phyloP scores from a whole-genome alignment of 2,888 invertebrate genomes.

The Cephus rjabovi region DNA sequence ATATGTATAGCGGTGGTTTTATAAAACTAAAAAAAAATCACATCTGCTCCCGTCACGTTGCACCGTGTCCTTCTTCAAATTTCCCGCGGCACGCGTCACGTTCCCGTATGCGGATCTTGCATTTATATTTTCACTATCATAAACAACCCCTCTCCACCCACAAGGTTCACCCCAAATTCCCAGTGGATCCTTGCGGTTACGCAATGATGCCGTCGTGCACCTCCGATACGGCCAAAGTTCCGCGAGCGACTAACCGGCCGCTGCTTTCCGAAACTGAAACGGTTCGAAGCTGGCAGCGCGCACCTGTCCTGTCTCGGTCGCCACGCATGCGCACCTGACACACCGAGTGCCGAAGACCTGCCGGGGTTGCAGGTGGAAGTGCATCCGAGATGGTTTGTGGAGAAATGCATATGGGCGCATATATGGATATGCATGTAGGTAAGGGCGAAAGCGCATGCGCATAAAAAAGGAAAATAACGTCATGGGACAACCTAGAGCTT shows the following conservation, averaged over 20 bases:
- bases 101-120: neutral
- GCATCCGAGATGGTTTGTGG: neutral
- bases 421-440: neutral
- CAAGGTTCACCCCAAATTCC: conserved; percentile 17
- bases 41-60: neutral
- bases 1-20: neutral
- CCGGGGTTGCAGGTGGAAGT: neutral
- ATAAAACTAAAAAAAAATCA: neutral
- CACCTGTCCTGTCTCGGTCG: conserved; percentile 58
- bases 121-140: neutral
- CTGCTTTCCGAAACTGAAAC: conserved; percentile 43
- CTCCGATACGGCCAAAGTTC: neutral
- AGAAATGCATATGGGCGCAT: neutral
- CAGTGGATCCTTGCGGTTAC: conserved; percentile 19
- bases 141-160: conserved; percentile 8
- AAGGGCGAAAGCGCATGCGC: neutral
- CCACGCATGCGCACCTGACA: conserved; percentile 50
- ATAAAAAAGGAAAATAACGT: neutral
- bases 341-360: neutral
- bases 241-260: conserved; percentile 6
- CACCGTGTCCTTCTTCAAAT: neutral
- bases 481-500: neutral
- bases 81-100: neutral
- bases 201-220: conserved; percentile 18
- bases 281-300: conserved; percentile 54